Base-by-base conservation (phyloP, 2,113 vertebrate genomes). In the Stercorarius parasiticus region DNA sequence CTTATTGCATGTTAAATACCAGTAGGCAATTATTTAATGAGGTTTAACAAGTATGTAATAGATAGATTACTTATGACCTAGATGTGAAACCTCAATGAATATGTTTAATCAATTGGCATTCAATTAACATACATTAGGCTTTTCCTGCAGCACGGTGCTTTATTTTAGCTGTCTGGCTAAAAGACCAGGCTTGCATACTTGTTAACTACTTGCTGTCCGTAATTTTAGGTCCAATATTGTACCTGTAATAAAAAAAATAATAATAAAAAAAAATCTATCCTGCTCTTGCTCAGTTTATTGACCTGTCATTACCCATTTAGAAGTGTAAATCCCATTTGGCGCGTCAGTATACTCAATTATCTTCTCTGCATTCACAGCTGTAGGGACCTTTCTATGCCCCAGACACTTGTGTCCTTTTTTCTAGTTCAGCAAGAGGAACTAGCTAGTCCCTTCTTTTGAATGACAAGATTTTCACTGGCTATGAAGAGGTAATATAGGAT, bases 1-100 rank as follows among this genome's bases (percentile, higher is more conserved):
- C 20, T 61, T 96, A 94, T 88, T 94, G 70, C 95, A 96, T 96
- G 93, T 97, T 97, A 98, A 98, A 98, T 97, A 98, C 97, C 97
- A 97, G 92, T 91, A 96, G 72, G 93, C 97, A 97, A 97, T 95
- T 97, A 97, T 97, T 97, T 95, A 90, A 97, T 94, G 92, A 97
- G 69, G 85, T 96, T 95, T 95, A 93, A 98, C 93, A 92, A 96
- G 95, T 94, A 82, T 79, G 42, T 80, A 85, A 96, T 96, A 98
- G 82, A 95, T 87, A 88, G 90, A 93, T 95, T 97, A 97, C 90
- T 96, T 97, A 82, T 74, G 87, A 93, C 92, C 96, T 91, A 95
- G 76, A 77, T 88, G 82, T 55, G 74, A 90, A 90, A 95, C 88
- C 82, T 95, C 94, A 94, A 89, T 97, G 95, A 94, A 98, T 98